A percentile compares a stretch with the other conserved stretches of the same genome.
phyloP scores from a whole-genome alignment of 1,140 invertebrate species.

The Euglossa dilemma region DNA sequence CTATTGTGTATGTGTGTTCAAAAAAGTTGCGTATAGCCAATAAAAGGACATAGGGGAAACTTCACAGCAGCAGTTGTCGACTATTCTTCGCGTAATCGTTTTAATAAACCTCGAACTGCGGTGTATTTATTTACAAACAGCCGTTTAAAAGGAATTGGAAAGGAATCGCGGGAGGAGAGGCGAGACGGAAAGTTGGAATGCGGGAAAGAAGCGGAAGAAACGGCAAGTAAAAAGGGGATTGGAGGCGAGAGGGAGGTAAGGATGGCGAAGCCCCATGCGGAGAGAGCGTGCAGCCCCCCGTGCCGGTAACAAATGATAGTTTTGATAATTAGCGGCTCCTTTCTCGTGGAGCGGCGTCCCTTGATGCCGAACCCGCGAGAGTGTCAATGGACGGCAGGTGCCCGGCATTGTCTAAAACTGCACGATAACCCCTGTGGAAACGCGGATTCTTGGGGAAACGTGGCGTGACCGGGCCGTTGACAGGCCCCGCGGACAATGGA shows the following conservation, averaged over 20 bases:
- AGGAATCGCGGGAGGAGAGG: background rate
- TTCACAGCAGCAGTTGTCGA: too few species aligned
- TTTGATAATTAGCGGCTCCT: constrained; percentile 64
- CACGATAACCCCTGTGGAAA: constrained; percentile 60
- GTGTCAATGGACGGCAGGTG: constrained; percentile 70
- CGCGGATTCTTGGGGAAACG: constrained; percentile 54
- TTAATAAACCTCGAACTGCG: too few species aligned
- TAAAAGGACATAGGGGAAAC: too few species aligned
- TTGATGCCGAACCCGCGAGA: constrained; percentile 42
- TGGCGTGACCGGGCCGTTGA: constrained; percentile 60
- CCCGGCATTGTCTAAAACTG: constrained; percentile 63
- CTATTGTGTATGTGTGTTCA: too few species aligned
- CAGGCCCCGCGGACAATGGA: constrained; percentile 54
- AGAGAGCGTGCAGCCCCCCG: constrained; percentile 6
- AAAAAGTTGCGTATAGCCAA: too few species aligned
- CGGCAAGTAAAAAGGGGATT: constrained; percentile 24
- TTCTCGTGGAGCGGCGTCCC: constrained; percentile 35
- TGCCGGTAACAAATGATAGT: constrained; percentile 62
- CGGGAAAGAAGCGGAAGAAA: background rate
- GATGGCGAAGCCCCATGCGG: constrained; percentile 48
- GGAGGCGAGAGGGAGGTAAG: constrained; percentile 38
- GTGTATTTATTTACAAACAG: too few species aligned
- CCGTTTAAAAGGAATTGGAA: background rate
- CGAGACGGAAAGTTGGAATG: background rate
- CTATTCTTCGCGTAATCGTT: too few species aligned